Base-by-base conservation (phyloP, 2,113 vertebrate species). In the Arizona elegans region DNA sequence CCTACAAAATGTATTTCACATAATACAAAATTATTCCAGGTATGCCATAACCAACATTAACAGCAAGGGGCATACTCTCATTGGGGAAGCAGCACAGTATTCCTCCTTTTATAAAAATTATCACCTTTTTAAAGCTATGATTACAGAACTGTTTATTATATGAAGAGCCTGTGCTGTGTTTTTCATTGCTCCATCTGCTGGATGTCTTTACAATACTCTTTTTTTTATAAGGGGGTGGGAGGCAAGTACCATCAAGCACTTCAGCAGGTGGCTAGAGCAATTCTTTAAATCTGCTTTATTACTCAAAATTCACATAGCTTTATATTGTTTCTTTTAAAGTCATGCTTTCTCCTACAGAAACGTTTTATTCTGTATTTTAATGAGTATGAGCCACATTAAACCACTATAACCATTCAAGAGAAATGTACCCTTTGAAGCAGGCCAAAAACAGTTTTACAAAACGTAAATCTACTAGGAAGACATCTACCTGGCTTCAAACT, bases 111-210 rank as follows among this genome's bases (percentile, higher is more conserved):
- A 9, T 19, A 38, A 75, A 75, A 33, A 81, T 1, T 1, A 65
- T 43, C 13, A 75, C 86, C 50, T 19, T 23, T 29, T 2, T 90
- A 3, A 3, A 23, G 7, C 38, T 0, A 29, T 3, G 91, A 94
- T 87, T 1, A 13, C 87, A 2, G 86, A 17, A 65, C 0, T 0
- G 62, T 12, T 0, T 53, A 29, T 47, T 53, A 11, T 23, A 47
- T 13, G 86, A 29, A 17, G 62, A 50, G 62, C 90, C 17, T 47
- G 17, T 1, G 89, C 92, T 75, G 91, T 93, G 95, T 94, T 94
- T 95, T 95, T 92, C 94, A 96, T 87, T 95, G 97, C 97, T 98
- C 97, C 97, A 98, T 97, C 97, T 98, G 97, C 97, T 97, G 97
- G 98, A 96, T 92, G 10, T 43, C 96, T 93, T 88, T 88, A 65